Base-by-base conservation (phyloP, 1,140 invertebrate species). In the Mamestra configurata region DNA sequence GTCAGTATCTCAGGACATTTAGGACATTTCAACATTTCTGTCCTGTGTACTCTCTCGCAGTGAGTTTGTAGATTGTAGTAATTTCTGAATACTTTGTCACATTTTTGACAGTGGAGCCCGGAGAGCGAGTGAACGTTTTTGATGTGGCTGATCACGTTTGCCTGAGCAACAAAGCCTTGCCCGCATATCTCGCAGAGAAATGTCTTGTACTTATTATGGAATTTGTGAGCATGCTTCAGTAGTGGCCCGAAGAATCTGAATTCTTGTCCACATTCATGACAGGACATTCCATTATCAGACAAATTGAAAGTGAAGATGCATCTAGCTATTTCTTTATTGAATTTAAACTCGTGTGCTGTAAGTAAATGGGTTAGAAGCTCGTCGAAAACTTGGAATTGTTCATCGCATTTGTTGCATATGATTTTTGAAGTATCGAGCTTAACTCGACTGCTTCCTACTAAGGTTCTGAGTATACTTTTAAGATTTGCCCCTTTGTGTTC, bases 1-100 rank as follows among this genome's bases (percentile, higher is more conserved):
- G 79, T 55, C 2, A 91, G 82, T n/a, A 89, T 64, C 35, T 88
- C 84, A 0, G 86, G 82, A 55, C 90, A 91, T 43, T 90, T 90
- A 0, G 78, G 78, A 11, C 81, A 83, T 43, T 83, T 83, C 13
- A 78, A 31, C n/a, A 20, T 24, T 0, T 79, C 27, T 1, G 15
- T 61, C 40, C 53, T 80, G 18, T 79, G 78, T 0, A 40, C 51
- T 37, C 18, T 20, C 13, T 73, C 66, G 4, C 43, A 35, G 68
- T 82, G 72, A 24, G 70, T 53, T 55, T 84, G 15, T 51, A 70
- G 0, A 11, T 51, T 53, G 13, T 76, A 68, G 70, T 68, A 0
- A 79, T 77, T 70, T 5, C 7, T 10, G 6, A 82, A 82, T 22
- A 51, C 57, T 53, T 76, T 79, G 49, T 87, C 82, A 24, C 91